A percentile compares a stretch with the other conserved stretches of the same genome.
Evolutionary conservation across 2,888 invertebrate species (phyloP).

Genomic region (Marronus borbonicus): DNA sequence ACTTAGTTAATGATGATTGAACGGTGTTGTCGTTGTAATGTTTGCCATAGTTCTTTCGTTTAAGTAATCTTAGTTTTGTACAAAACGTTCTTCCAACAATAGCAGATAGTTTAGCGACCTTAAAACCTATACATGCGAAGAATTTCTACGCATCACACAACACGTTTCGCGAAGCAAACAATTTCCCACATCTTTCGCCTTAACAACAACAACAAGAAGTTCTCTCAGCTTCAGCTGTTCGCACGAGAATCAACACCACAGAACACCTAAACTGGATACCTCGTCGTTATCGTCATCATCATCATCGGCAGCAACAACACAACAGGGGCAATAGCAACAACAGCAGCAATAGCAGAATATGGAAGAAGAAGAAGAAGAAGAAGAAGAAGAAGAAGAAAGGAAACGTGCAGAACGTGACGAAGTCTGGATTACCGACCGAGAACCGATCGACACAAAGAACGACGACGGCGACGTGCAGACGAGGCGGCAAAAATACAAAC

Average conservation of each 20-base stretch:
- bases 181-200: background rate
- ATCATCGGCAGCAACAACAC: too few species aligned
- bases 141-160: background rate
- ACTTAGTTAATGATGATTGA: too few species aligned
- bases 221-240: background rate
- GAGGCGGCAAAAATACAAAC: slow-evolving; percentile 12
- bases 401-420: slow-evolving; percentile 52
- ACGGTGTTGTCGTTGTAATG: too few species aligned
- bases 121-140: background rate
- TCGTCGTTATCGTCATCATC: background rate
- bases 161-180: background rate
- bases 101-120: background rate
- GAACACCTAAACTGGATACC: background rate
- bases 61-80: too few species aligned
- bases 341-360: too few species aligned
- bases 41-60: too few species aligned
- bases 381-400: slow-evolving; percentile 4
- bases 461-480: slow-evolving; percentile 26
- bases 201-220: background rate
- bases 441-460: background rate
- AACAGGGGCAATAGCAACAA: too few species aligned
- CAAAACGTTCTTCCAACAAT: too few species aligned
- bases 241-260: background rate
- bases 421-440: slow-evolving; percentile 45
- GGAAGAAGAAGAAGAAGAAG: background rate